phyloP scores from a whole-genome alignment of 2,113 vertebrate genomes.

The Plotosus lineatus region DNA sequence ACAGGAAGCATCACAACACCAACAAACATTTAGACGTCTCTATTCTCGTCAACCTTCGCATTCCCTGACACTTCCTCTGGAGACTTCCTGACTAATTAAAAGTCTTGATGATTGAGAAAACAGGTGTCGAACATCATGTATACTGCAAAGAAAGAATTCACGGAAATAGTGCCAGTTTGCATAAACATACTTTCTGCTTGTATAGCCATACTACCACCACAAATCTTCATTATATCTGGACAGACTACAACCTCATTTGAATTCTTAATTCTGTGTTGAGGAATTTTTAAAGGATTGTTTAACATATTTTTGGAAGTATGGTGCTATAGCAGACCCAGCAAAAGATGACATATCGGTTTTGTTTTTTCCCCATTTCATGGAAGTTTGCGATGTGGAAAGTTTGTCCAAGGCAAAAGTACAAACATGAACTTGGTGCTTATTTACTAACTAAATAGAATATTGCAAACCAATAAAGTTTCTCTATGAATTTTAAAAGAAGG shows the following conservation, averaged over 20 bases:
- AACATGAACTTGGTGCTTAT: too few relatives aligned
- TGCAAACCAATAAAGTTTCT: background rate
- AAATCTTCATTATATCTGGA: background rate
- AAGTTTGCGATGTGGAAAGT: too few relatives aligned
- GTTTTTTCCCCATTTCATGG: too few relatives aligned
- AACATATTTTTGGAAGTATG: too few relatives aligned
- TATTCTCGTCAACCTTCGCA: slow-evolving; percentile 20
- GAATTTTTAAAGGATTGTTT: too few relatives aligned
- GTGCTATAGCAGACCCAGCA: too few relatives aligned
- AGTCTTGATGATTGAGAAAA: slow-evolving; percentile 44
- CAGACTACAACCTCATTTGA: background rate
- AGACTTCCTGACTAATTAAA: slow-evolving; percentile 53
- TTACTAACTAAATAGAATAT: too few relatives aligned
- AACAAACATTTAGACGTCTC: slow-evolving; percentile 29
- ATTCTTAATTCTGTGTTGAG: too few relatives aligned
- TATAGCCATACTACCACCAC: background rate
- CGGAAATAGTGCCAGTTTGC: background rate
- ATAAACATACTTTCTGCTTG: background rate
- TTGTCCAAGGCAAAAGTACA: too few relatives aligned
- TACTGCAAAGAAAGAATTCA: background rate
- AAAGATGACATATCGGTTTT: too few relatives aligned
- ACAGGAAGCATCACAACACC: slow-evolving; percentile 45
- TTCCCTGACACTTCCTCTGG: slow-evolving; percentile 38
- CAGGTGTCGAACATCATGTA: slow-evolving; percentile 39
- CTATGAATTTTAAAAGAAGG: background rate